Percentiles rank a stretch among this genome's conserved stretches.
phyloP scores from a whole-genome alignment of 2,888 invertebrate species.

The Leptinotarsa rubiginosa region DNA sequence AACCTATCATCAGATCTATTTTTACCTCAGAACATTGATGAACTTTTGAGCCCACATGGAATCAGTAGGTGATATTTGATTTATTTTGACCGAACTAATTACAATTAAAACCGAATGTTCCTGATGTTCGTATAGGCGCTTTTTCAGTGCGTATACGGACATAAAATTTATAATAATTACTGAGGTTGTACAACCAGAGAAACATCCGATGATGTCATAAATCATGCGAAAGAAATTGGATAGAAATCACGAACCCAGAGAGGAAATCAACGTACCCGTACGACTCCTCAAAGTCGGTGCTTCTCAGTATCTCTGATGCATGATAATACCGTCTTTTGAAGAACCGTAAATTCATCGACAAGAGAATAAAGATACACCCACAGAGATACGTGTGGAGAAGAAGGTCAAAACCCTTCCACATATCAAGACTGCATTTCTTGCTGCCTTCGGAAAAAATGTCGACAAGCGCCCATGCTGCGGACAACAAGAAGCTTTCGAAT shows the following conservation, averaged over 20 bases:
- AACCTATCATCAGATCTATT: too few relatives aligned
- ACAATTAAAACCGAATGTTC: too few relatives aligned
- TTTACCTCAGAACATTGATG: too few relatives aligned
- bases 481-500: conserved; percentile 34
- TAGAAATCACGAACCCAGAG: not conserved
- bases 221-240: not conserved
- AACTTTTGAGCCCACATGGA: too few relatives aligned
- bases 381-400: conserved; percentile 30
- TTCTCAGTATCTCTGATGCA: conserved; percentile 19
- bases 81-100: too few relatives aligned
- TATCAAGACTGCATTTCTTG: conserved; percentile 17
- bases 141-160: too few relatives aligned
- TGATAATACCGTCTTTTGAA: conserved; percentile 28
- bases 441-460: conserved; percentile 28
- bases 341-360: conserved; percentile 29
- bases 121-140: too few relatives aligned
- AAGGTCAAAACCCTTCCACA: conserved; percentile 28
- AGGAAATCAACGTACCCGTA: not conserved
- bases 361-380: conserved; percentile 31
- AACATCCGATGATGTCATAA: not conserved
- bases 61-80: too few relatives aligned
- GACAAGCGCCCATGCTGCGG: conserved; percentile 35
- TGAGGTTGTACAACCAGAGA: too few relatives aligned
- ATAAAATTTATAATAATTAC: too few relatives aligned
- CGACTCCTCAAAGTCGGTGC: conserved; percentile 20